These are phyloP conservation scores for Plectus sambesii DNA, from an alignment of 1,140 invertebrate species.

Conservation along the genomic window DNA sequence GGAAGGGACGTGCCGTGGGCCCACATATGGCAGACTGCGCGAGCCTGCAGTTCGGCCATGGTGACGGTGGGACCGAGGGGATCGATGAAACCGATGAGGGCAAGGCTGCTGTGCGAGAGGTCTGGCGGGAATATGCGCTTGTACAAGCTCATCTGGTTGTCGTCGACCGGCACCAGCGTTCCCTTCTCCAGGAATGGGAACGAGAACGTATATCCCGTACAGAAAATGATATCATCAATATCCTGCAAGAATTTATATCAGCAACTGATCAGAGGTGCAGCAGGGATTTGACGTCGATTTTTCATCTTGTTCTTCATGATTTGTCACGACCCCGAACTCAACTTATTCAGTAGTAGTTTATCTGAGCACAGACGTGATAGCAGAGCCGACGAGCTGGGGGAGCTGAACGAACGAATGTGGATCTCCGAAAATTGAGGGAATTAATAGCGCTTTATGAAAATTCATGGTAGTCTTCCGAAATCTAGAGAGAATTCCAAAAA, in stretches of 20 bases:
- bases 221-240: conserved; percentile 31
- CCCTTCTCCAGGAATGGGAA: conserved; percentile 37
- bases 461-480: no score
- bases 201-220: conserved; percentile 45
- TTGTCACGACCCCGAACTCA: conserved; percentile 45
- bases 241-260: no score
- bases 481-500: no score
- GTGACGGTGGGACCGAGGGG: conserved; percentile 49
- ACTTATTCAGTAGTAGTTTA: no score
- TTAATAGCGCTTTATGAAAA: no score
- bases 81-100: conserved; percentile 50
- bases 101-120: conserved; percentile 31
- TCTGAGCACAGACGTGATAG: no score
- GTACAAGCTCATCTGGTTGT: conserved; percentile 47
- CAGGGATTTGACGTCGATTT: no score
- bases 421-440: no score
- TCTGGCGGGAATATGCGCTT: conserved; percentile 49
- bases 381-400: no score
- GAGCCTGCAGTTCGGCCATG: conserved; percentile 50
- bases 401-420: no score
- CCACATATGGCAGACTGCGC: conserved; percentile 41
- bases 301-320: conserved; percentile 37
- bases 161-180: conserved; percentile 20
- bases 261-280: no score
- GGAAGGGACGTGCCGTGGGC: conserved; percentile 16